Base-by-base conservation (phyloP, 2,888 invertebrate genomes). In the Unio delphinus region DNA sequence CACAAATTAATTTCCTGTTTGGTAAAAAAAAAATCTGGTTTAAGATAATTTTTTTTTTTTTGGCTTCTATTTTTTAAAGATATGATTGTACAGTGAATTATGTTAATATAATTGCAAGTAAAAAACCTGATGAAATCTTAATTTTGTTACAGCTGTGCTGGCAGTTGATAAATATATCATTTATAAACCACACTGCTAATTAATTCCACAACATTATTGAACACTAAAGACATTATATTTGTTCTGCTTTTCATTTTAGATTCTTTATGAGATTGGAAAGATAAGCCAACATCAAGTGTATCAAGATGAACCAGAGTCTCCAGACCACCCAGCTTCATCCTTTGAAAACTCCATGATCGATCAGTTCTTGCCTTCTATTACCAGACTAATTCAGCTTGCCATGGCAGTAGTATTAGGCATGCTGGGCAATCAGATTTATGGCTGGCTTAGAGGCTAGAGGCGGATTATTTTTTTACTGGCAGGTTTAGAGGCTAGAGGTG, bases 251-350 rank as follows among this genome's bases (percentile, higher is more conserved):
- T 45, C 45, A 45, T 65, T 70, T 8, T 72, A 83, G 83, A 74
- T 83, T 18, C 72, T 83, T 8, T 73, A 68, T 67, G 70, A 71
- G 3, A 79, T 83, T 72, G 86, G 85, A 7, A 79, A 78, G 62
- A 79, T 88, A 18, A 56, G 74, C 45, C 66, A 76, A 55, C 72
- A 80, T 68, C 76, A 86, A 61, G 86, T 88, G 45, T 83, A 83
- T 80, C 66, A 76, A 56, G 77, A 79, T 45, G 88, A 88, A 74
- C 86, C 87, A 20, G 80, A 82, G 63, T 75, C 74, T 3, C 26
- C 55, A 7, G 75, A 75, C 55, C 70, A 62, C 55, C 75, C 77
- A 28, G 75, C 77, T 2, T 11, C 30, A 11, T 74, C 74, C 3
- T 59, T 75, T 3, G 59, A 61, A 0, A 70, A 61, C 26, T 66